Evolutionary conservation across 2,888 invertebrate genomes (phyloP).

Genomic region (Esperia sulphurella): DNA sequence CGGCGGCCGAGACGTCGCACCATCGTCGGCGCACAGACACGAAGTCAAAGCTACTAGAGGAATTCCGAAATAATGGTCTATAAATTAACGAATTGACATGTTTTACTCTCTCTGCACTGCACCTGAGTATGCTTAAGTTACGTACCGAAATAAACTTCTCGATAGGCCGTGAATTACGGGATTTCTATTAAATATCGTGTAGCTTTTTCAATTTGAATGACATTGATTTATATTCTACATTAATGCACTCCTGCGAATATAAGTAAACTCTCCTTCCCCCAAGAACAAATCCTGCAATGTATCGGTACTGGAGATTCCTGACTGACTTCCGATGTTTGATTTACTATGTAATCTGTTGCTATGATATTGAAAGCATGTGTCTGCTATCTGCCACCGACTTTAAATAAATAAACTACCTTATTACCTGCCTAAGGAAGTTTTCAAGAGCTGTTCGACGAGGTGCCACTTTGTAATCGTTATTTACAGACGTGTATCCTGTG

Average conservation of each 20-base stretch:
- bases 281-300: neutral
- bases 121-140: too few species aligned
- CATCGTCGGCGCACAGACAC: slow-evolving; percentile 11
- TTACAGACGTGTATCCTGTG: slow-evolving; percentile 59
- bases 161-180: too few species aligned
- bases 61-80: too few species aligned
- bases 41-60: slow-evolving; percentile 3
- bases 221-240: too few species aligned
- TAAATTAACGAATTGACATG: too few species aligned
- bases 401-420: slow-evolving; percentile 52
- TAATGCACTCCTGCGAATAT: too few species aligned
- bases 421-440: slow-evolving; percentile 44
- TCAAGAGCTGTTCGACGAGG: slow-evolving; percentile 43
- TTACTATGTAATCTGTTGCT: slow-evolving; percentile 40
- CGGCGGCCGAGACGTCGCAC: slow-evolving; percentile 9
- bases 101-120: too few species aligned
- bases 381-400: slow-evolving; percentile 34
- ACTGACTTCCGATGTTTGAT: slow-evolving; percentile 26
- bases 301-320: neutral
- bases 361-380: slow-evolving; percentile 43
- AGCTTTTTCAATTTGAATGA: too few species aligned
- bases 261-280: too few species aligned
- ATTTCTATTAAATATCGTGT: too few species aligned
- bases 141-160: too few species aligned
- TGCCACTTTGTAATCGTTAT: slow-evolving; percentile 60